A percentile compares a stretch with the other conserved stretches of the same genome.
Evolutionary conservation across 2,888 invertebrate species (phyloP).

Genomic region (Cerceris ruficornis): DNA sequence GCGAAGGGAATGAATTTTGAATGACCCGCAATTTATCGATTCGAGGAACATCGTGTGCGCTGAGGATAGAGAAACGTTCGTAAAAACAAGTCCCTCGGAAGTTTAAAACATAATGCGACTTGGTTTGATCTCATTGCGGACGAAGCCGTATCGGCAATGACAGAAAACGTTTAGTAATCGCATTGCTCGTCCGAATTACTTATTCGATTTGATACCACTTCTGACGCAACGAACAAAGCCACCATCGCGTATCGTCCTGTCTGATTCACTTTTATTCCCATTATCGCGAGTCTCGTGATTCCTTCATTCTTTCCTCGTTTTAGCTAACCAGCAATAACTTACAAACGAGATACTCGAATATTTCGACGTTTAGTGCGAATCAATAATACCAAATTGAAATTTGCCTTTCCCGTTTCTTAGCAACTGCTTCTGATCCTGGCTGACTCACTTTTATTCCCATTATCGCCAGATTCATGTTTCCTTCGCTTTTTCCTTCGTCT

Average conservation of each 20-base stretch:
- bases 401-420: too few species aligned
- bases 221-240: conserved; percentile 56
- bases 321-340: too few species aligned
- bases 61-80: conserved; percentile 1
- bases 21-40: conserved; percentile 24
- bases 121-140: conserved; percentile 33
- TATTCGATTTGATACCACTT: conserved; percentile 70
- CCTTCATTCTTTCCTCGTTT: not conserved
- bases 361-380: not conserved
- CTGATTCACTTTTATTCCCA: conserved; percentile 2
- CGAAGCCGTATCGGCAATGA: conserved; percentile 51
- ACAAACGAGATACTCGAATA: not conserved
- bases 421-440: too few species aligned
- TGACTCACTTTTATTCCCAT: too few species aligned
- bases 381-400: too few species aligned
- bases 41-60: not conserved
- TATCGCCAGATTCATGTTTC: too few species aligned
- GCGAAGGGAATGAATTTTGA: not conserved
- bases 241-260: conserved; percentile 1
- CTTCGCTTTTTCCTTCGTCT: too few species aligned
- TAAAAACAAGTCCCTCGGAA: conserved; percentile 26
- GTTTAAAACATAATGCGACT: conserved; percentile 45
- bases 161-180: conserved; percentile 68
- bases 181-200: conserved; percentile 64
- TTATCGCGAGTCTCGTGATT: not conserved